These are phyloP conservation scores for Cyanoderma ruficeps DNA, from an alignment of 2,113 vertebrate genomes.

Conservation along the genomic window DNA sequence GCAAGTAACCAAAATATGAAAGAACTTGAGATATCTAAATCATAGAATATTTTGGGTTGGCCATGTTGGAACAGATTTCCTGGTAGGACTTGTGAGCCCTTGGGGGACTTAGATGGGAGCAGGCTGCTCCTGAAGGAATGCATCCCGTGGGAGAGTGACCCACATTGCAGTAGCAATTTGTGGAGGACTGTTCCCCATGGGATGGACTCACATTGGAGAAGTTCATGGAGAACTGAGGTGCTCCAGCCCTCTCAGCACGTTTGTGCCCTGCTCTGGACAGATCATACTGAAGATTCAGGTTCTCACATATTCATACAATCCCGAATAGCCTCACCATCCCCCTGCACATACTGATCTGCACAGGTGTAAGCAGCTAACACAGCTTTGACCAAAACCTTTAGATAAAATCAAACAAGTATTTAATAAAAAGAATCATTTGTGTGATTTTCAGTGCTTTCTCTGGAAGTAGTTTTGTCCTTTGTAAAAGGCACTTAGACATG, in stretches of 20 bases:
- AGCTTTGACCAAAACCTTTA: background rate
- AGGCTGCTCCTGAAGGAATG: background rate
- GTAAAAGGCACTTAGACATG: background rate
- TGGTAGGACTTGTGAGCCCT: background rate
- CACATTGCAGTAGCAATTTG: background rate
- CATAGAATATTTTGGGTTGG: background rate
- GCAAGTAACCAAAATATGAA: background rate
- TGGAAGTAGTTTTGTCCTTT: background rate
- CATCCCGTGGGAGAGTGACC: background rate
- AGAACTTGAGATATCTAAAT: background rate
- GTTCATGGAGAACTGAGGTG: background rate
- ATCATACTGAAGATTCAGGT: background rate
- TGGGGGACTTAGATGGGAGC: background rate
- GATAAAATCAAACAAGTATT: background rate
- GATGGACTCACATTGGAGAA: rapidly evolving
- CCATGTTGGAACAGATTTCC: background rate
- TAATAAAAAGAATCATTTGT: background rate
- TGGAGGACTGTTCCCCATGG: background rate
- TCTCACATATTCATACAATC: background rate
- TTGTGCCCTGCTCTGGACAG: background rate
- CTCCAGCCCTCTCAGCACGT: background rate
- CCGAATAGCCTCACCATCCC: background rate
- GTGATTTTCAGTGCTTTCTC: background rate
- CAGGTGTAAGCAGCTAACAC: background rate
- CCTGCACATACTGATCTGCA: background rate